Evolutionary conservation across 2,888 invertebrate species (phyloP), one percentile per base, ranked within the genome.

Genomic region (Drosophila formosana): DNA sequence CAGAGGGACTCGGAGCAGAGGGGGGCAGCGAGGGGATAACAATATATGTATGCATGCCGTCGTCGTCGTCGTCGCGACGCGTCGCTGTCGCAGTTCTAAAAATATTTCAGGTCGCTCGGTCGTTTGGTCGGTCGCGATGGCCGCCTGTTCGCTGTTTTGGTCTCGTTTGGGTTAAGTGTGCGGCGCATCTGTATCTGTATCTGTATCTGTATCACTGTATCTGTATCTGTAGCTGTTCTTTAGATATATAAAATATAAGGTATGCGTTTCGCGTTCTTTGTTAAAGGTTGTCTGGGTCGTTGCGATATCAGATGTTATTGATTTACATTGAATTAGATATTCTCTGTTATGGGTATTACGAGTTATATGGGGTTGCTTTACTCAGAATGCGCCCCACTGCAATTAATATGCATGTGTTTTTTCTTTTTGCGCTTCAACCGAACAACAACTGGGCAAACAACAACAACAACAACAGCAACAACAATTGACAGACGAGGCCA

Each of bases 141-240:
- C 84, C 84, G 80, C 75, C 73, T 79, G 81, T 82, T 87, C 78
- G 81, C 76, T 18, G 32, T 77, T 86, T 88, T 89, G 87, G 84
- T 83, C 82, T 88, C 89, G 83, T 86, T 84, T 88, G 87, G 83
- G 83, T 88, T 88, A 84, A 84, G 83, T 84, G 88, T 82, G 88
- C 83, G 82, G 86, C 71, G 84, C 81, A 86, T 82, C 80, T 86
- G 74, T 78, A 78, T 58, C 66, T 77, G 79, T 68, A 34, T 34
- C 34, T 34, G 30, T 30, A 73, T 81, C 78, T 47, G 43, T 56
- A 62, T 58, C 62, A 13, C 47, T 18, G 63, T 61, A 61, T 66
- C 66, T 66, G 51, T 57, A 57, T 57, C 64, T 55, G 23, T 55
- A 62, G 53, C 63, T 58, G 66, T 73, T 66, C 70, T 74, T 26